Conservation (phyloP, 2,888 invertebrate species). For the Pyralis farinalis region DNA sequence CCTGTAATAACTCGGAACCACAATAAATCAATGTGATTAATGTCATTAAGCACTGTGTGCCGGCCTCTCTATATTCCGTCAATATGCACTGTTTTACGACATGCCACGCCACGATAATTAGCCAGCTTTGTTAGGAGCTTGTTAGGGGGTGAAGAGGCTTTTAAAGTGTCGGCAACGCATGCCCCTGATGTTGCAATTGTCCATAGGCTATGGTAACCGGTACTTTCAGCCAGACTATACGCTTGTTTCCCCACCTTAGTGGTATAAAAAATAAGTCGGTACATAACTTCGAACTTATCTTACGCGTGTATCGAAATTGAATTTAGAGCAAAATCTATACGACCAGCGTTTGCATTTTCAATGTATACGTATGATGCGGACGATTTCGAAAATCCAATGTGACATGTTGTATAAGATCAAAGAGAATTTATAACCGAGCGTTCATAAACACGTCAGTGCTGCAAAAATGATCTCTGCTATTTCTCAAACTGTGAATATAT, state of each 20-base stretch:
- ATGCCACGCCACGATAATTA: conserved; percentile 77
- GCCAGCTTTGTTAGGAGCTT: conserved; percentile 78
- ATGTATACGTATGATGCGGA: conserved; percentile 33
- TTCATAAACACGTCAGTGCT: conserved; percentile 68
- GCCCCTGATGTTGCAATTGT: too few relatives aligned
- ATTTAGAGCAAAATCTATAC: conserved; percentile 51
- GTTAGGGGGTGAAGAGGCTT: conserved; percentile 60
- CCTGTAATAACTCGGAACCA: conserved; percentile 82
- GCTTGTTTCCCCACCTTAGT: too few relatives aligned
- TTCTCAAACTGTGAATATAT: conserved; percentile 55
- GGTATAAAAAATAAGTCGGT: too few relatives aligned
- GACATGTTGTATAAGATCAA: conserved; percentile 68
- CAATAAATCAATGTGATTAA: conserved; percentile 82
- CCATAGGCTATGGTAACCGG: too few relatives aligned
- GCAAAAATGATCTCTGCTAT: conserved; percentile 75
- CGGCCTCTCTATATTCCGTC: conserved; percentile 81
- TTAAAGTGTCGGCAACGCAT: too few relatives aligned
- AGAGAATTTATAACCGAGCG: conserved; percentile 60
- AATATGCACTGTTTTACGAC: conserved; percentile 82
- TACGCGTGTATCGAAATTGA: conserved; percentile 45
- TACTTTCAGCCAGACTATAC: too few relatives aligned
- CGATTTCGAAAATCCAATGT: conserved; percentile 36
- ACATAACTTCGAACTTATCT: too few relatives aligned
- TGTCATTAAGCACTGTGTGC: conserved; percentile 81
- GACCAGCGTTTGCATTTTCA: conserved; percentile 34